Conservation (phyloP, 2,888 invertebrate species). For the Pomacea canaliculata region DNA sequence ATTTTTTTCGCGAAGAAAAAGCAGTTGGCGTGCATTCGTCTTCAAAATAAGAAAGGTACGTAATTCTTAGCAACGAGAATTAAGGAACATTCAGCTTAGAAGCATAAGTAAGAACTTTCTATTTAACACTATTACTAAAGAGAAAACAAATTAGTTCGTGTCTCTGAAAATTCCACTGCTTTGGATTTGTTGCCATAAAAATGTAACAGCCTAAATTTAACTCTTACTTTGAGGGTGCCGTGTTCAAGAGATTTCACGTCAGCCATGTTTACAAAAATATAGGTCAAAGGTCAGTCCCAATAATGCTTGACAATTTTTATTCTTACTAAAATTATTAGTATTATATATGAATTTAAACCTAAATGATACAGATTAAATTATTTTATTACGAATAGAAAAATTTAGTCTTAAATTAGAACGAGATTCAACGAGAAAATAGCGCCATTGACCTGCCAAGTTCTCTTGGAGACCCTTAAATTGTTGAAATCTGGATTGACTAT, state of each 20-base stretch:
- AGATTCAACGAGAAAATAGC: conserved; percentile 12
- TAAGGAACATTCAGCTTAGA: too few species aligned
- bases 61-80: too few species aligned
- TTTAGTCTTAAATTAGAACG: neutral
- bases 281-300: neutral
- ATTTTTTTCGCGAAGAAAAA: too few species aligned
- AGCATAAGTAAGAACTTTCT: too few species aligned
- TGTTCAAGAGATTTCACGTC: conserved; percentile 95
- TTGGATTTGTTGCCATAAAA: too few species aligned
- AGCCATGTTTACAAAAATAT: conserved; percentile 76
- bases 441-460: conserved; percentile 22
- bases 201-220: neutral
- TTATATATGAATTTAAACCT: too few species aligned
- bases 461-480: conserved; percentile 1
- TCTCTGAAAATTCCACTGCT: too few species aligned
- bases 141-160: too few species aligned
- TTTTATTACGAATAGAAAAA: neutral
- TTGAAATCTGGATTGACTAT: neutral
- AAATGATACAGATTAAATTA: too few species aligned
- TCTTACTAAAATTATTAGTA: neutral
- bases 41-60: too few species aligned
- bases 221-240: conserved; percentile 20
- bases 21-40: too few species aligned
- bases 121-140: too few species aligned
- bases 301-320: neutral